Base-by-base conservation (phyloP, 2,797 vertebrate species). In the Syngnathus rostellatus region DNA sequence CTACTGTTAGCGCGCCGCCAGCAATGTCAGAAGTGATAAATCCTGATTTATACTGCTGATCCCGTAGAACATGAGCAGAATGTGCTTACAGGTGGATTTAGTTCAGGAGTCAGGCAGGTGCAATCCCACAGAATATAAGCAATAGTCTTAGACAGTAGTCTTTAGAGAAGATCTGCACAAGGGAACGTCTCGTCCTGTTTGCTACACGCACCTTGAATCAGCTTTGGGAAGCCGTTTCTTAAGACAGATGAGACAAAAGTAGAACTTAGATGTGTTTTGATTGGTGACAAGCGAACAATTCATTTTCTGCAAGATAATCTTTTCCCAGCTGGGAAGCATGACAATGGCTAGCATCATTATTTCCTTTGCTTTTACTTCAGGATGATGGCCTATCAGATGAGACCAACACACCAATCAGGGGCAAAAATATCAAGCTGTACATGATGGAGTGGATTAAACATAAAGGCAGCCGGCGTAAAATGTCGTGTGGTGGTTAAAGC, bases 1-100 rank as follows among this genome's bases (percentile, higher is more conserved):
- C 40, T 23, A 62, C 60, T 45, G 60, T 62, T 62, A 62, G 60
- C 40, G 1, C 6, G 41, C 40, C 45, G 40, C 60, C 60, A 45
- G 41, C 60, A 23, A 45, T 25, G 60, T 62, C 60, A 62, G 60
- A 62, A 45, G 60, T 45, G 60, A 62, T 62, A 62, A 62, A 62
- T 62, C 60, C 60, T 17, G 60, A 62, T 62, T 62, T 62, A 62
- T 43, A 4, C 60, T 45, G 60, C 41, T 62, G 60, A 62, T 62
- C 60, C 60, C 60, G 9, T 45, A 12, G 41, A 62, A 62, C 60
- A 62, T 62, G 41, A 62, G n/a, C 41, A 16, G 60, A 45, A 62
- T 62, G 41, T 43, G 60, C 41, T 41, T 62, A 62, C 60, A 62
- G 40, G 60, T 62, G 60, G 60, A 62, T 45, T 62, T 43, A 45